phyloP scores from a whole-genome alignment of 2,888 invertebrate genomes.

The Eucera pruinosa region DNA sequence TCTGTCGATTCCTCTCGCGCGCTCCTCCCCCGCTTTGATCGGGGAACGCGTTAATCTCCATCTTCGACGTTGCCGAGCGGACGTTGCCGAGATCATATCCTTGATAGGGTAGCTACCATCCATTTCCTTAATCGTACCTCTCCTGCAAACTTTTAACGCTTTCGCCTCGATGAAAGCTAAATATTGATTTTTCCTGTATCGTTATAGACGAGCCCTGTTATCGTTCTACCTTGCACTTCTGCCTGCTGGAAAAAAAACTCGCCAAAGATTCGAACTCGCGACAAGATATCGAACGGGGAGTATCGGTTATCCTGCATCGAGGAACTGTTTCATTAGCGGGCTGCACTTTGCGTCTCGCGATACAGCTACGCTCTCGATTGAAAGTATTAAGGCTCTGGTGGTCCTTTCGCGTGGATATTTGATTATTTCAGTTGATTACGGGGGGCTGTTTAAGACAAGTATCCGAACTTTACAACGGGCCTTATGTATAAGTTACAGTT shows the following conservation, averaged over 20 bases:
- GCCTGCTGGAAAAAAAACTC: background rate
- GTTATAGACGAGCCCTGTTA: slow-evolving; percentile 3
- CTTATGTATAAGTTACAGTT: too few species aligned
- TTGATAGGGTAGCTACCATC: slow-evolving; percentile 21
- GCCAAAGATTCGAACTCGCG: background rate
- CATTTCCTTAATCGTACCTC: slow-evolving; percentile 39
- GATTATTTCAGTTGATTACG: too few species aligned
- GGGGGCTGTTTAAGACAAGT: too few species aligned
- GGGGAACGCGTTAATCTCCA: slow-evolving; percentile 47
- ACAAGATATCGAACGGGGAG: background rate
- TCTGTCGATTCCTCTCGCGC: background rate
- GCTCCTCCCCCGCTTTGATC: slow-evolving; percentile 30
- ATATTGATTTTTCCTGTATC: slow-evolving; percentile 33
- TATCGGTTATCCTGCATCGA: background rate
- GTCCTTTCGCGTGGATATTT: too few species aligned
- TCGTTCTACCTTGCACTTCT: too few species aligned
- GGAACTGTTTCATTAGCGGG: background rate
- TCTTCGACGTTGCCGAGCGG: slow-evolving; percentile 28
- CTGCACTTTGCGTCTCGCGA: too few species aligned
- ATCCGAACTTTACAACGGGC: too few species aligned
- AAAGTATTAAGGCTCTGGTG: too few species aligned
- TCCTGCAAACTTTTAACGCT: slow-evolving; percentile 29
- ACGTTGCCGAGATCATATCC: slow-evolving; percentile 25
- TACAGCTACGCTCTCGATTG: too few species aligned
- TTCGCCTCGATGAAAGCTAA: slow-evolving; percentile 26